These are phyloP conservation scores for Antedon bifida DNA, from an alignment of 35 echinoderm and acorn worm genomes.

Conservation along the genomic window DNA sequence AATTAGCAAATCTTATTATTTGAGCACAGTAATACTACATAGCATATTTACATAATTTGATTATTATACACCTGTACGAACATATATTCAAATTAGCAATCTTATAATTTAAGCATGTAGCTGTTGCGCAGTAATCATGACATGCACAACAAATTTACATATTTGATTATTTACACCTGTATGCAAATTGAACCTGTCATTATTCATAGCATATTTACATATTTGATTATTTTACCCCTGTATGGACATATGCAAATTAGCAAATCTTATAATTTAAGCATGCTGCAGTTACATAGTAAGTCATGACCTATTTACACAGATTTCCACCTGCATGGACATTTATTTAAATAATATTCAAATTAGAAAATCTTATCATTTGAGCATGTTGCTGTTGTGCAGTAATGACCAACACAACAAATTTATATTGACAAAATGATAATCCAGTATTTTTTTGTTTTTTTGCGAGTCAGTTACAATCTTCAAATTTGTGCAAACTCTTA, in stretches of 20 bases:
- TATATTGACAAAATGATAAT: no score
- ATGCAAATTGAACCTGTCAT: background rate
- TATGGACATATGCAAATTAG: background rate
- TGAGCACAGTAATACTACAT: slow-evolving; percentile 77
- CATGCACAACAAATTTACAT: no score
- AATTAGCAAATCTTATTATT: slow-evolving; percentile 56
- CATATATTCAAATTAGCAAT: slow-evolving; percentile 21
- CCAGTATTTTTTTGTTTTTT: no score
- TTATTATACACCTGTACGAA: background rate
- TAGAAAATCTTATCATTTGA: slow-evolving; percentile 49
- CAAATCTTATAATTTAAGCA: slow-evolving; percentile 21
- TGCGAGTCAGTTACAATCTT: no score
- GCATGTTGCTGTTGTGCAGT: slow-evolving; percentile 48
- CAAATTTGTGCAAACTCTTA: no score
- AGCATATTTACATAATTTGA: no score
- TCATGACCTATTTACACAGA: no score
- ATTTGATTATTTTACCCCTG: no score
- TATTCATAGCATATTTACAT: no score
- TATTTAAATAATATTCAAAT: slow-evolving; percentile 25
- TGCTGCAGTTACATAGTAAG: no score
- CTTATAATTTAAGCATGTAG: no score
- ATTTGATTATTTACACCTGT: background rate
- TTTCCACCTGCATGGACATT: slow-evolving; percentile 61
- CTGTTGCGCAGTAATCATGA: slow-evolving; percentile 63
- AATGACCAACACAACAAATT: slow-evolving; percentile 29